Conservation (phyloP, 2,113 vertebrate species). For the Ptilonorhynchus violaceus region DNA sequence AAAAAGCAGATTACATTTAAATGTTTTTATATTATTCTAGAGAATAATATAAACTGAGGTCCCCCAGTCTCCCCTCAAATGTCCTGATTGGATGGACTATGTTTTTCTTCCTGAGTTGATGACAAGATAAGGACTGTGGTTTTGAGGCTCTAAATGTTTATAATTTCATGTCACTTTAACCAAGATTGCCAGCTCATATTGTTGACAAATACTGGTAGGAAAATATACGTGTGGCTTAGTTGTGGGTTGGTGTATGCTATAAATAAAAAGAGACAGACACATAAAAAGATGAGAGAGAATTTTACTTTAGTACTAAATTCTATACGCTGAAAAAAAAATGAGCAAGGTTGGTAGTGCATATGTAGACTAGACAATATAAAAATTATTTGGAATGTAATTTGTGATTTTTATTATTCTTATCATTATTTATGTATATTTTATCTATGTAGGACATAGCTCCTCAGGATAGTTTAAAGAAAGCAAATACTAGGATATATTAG, state of each 20-base stretch:
- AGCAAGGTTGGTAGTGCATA: background rate
- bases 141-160: background rate
- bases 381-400: background rate
- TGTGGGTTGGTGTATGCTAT: background rate
- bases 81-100: background rate
- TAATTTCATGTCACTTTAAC: background rate
- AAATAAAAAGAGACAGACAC: background rate
- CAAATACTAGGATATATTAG: background rate
- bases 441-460: background rate
- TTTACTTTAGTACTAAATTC: background rate
- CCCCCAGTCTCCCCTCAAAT: background rate
- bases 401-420: background rate
- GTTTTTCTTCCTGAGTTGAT: background rate
- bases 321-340: background rate
- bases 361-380: background rate
- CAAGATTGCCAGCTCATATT: background rate
- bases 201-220: background rate
- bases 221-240: background rate
- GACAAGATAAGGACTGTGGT: background rate
- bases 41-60: background rate
- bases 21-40: background rate
- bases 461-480: background rate
- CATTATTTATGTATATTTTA: background rate
- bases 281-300: background rate
- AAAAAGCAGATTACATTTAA: background rate